Conservation (phyloP, 64 coral and sea anemone species). For the Montipora capricornis region DNA sequence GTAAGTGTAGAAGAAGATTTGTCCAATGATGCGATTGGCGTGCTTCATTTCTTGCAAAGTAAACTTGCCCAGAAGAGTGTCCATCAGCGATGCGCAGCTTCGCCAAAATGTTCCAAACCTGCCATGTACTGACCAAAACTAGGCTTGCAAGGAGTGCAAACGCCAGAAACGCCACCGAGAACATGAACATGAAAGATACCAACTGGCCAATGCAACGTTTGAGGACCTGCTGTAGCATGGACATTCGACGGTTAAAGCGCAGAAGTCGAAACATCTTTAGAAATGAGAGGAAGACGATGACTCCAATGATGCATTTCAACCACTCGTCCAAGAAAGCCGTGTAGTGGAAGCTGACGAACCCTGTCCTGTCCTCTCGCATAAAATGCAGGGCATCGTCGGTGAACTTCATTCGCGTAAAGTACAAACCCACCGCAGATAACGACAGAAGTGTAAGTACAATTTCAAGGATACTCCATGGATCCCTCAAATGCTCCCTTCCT, state of each 20-base stretch:
- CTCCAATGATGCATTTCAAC: slow-evolving; percentile 69
- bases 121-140: slow-evolving; percentile 80
- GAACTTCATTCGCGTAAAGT: slow-evolving; percentile 70
- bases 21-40: slow-evolving; percentile 68
- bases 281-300: slow-evolving; percentile 86
- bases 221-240: slow-evolving; percentile 69
- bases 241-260: slow-evolving; percentile 84
- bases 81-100: slow-evolving; percentile 86
- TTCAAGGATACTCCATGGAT: slow-evolving; percentile 82
- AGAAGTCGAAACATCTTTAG: slow-evolving; percentile 80
- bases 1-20: slow-evolving; percentile 78
- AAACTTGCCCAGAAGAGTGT: slow-evolving; percentile 83
- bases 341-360: slow-evolving; percentile 84
- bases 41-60: slow-evolving; percentile 54
- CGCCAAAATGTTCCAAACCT: slow-evolving; percentile 68
- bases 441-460: slow-evolving; percentile 75
- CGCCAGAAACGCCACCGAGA: slow-evolving; percentile 64
- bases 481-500: slow-evolving; percentile 69
- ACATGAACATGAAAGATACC: slow-evolving; percentile 68
- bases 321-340: slow-evolving; percentile 81
- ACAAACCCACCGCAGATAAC: slow-evolving; percentile 67
- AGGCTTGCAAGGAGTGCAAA: slow-evolving; percentile 74
- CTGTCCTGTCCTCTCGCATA: slow-evolving; percentile 34
- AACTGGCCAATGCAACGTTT: slow-evolving; percentile 46
- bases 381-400: slow-evolving; percentile 31